A percentile compares a stretch with the other conserved stretches of the same genome.
Conservation (phyloP, 1,140 invertebrate genomes). For the Onthophagus taurus region DNA sequence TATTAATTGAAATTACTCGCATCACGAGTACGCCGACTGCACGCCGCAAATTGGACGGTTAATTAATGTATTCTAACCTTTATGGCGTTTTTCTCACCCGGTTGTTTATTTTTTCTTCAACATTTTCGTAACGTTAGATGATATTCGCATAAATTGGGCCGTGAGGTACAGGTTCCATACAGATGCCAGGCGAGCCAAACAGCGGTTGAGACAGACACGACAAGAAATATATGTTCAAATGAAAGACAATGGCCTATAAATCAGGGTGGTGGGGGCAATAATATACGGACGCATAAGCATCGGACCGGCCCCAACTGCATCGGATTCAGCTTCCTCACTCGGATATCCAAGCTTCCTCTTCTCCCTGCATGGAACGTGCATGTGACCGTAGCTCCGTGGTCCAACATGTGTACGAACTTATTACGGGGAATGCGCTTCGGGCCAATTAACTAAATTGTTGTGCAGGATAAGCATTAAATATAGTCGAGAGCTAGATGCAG, state of each 20-base stretch:
- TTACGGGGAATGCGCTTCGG: conserved; percentile 22
- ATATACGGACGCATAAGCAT: conserved; percentile 14
- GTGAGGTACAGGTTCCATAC: too few relatives aligned
- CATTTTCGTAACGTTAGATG: too few relatives aligned
- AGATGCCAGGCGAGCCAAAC: too few relatives aligned
- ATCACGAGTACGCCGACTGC: too few relatives aligned
- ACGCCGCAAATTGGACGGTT: too few relatives aligned
- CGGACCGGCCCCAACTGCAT: conserved; percentile 4
- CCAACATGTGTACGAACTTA: conserved; percentile 17
- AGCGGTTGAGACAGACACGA: conserved; percentile 13
- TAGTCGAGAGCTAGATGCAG: too few relatives aligned
- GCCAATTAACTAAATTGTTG: conserved; percentile 26
- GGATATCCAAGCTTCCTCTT: not conserved
- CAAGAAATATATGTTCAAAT: conserved; percentile 36
- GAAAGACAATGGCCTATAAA: conserved; percentile 39
- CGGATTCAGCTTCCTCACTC: conserved; percentile 14
- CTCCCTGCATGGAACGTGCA: not conserved
- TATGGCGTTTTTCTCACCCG: too few relatives aligned
- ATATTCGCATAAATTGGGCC: too few relatives aligned
- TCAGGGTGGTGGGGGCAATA: conserved; percentile 25
- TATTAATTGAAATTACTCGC: too few relatives aligned
- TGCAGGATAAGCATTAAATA: conserved; percentile 12
- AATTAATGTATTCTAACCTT: too few relatives aligned
- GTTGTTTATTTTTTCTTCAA: too few relatives aligned
- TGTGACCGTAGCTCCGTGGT: conserved; percentile 1